These are phyloP conservation scores for Matsumyia berberina DNA, from an alignment of 2,888 invertebrate genomes.

Conservation along the genomic window DNA sequence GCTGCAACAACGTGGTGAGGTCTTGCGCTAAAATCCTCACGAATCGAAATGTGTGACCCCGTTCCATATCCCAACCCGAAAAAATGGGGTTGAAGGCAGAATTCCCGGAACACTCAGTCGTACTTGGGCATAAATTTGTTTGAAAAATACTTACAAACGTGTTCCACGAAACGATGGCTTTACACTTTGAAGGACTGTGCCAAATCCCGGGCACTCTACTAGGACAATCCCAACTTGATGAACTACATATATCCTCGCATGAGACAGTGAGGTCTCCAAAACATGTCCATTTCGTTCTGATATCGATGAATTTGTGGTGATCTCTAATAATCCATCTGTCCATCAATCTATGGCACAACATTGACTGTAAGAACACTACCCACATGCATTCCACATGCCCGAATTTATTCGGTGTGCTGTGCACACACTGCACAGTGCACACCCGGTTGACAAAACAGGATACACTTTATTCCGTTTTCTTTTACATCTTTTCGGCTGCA, in stretches of 20 bases:
- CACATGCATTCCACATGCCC: slow-evolving; percentile 63
- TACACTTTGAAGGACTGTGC: slow-evolving; percentile 1
- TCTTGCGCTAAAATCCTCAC: too few relatives aligned
- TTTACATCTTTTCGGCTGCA: slow-evolving; percentile 12
- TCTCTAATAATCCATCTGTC: slow-evolving; percentile 52
- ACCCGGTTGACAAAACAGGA: slow-evolving; percentile 38
- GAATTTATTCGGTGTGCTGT: slow-evolving; percentile 37
- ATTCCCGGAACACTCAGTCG: background rate
- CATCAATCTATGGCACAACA: slow-evolving; percentile 50
- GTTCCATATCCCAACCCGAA: too few relatives aligned
- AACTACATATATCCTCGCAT: background rate
- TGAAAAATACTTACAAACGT: background rate
- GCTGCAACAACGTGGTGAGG: too few relatives aligned
- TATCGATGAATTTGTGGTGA: slow-evolving; percentile 52
- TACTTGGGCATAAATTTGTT: background rate
- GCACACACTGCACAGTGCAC: slow-evolving; percentile 35
- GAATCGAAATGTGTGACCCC: too few relatives aligned
- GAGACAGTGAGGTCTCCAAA: background rate
- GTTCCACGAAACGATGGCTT: background rate
- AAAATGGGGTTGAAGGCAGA: too few relatives aligned
- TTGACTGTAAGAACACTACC: slow-evolving; percentile 28
- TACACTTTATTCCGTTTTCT: slow-evolving; percentile 58
- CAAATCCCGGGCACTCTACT: background rate
- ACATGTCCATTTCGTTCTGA: slow-evolving; percentile 32
- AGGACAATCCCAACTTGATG: background rate